A percentile compares a stretch with the other conserved stretches of the same genome.
Evolutionary conservation across 2,888 invertebrate genomes (phyloP).

Genomic region (Epicampocera succincta): DNA sequence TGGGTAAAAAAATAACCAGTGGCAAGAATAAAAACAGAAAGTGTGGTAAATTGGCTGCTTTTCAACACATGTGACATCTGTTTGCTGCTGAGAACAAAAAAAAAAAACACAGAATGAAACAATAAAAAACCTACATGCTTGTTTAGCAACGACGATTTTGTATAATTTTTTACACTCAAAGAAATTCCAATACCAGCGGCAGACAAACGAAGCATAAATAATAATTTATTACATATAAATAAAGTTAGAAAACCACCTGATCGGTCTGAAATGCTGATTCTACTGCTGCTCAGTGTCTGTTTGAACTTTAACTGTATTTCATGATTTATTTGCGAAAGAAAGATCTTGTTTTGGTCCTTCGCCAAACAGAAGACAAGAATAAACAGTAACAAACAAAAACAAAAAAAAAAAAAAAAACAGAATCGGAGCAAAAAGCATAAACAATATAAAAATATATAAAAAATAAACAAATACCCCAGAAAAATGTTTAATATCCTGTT

Average conservation of each 20-base stretch:
- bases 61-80: slow-evolving; percentile 79
- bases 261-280: too few species aligned
- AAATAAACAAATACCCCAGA: background rate
- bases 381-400: too few species aligned
- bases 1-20: slow-evolving; percentile 27
- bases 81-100: slow-evolving; percentile 68
- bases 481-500: slow-evolving; percentile 72
- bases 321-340: slow-evolving; percentile 27
- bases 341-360: slow-evolving; percentile 3
- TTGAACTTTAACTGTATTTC: slow-evolving; percentile 6
- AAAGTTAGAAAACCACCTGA: background rate
- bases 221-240: too few species aligned
- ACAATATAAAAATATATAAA: background rate
- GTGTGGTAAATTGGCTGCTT: slow-evolving; percentile 78
- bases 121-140: too few species aligned
- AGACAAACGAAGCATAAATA: background rate
- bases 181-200: background rate
- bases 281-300: background rate
- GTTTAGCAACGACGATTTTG: background rate
- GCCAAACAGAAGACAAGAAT: slow-evolving; percentile 28
- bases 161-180: background rate
- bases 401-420: slow-evolving; percentile 9
- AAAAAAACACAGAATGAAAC: too few species aligned
- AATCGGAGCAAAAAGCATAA: background rate
- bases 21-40: slow-evolving; percentile 53